Conservation (phyloP, 2,797 vertebrate species). For the Oreortyx pictus region DNA sequence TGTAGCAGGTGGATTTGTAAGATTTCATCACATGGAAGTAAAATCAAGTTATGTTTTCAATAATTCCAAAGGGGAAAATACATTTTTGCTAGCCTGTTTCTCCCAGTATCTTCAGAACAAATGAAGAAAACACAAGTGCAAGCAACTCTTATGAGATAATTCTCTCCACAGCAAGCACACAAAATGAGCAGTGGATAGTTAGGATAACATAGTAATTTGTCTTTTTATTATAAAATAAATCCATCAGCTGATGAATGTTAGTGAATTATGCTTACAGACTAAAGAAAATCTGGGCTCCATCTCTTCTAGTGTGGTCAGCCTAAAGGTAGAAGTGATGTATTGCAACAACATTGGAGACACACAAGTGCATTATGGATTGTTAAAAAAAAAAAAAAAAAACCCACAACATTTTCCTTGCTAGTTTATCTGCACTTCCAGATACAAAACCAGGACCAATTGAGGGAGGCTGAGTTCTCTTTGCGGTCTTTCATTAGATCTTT, state of each 20-base stretch:
- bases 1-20: not conserved
- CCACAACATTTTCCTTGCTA: not conserved
- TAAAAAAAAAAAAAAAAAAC: not conserved
- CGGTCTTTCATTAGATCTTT: not conserved
- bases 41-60: not conserved
- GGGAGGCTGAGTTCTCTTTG: not conserved
- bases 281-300: not conserved
- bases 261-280: not conserved
- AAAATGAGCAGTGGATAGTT: not conserved
- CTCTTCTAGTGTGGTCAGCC: not conserved
- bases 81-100: not conserved
- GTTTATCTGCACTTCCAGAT: not conserved
- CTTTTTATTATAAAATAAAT: not conserved
- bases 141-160: not conserved
- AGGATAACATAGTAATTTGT: not conserved
- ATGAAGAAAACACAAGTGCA: not conserved
- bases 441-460: not conserved
- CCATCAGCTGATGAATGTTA: not conserved
- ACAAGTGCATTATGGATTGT: accelerated
- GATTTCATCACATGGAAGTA: not conserved
- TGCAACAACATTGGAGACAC: not conserved
- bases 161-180: not conserved
- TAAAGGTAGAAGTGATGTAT: not conserved
- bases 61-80: not conserved
- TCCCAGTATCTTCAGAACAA: not conserved